A percentile compares a stretch with the other conserved stretches of the same genome.
phyloP scores from a whole-genome alignment of 2,797 vertebrate species.

The Peromyscus melanophrys region DNA sequence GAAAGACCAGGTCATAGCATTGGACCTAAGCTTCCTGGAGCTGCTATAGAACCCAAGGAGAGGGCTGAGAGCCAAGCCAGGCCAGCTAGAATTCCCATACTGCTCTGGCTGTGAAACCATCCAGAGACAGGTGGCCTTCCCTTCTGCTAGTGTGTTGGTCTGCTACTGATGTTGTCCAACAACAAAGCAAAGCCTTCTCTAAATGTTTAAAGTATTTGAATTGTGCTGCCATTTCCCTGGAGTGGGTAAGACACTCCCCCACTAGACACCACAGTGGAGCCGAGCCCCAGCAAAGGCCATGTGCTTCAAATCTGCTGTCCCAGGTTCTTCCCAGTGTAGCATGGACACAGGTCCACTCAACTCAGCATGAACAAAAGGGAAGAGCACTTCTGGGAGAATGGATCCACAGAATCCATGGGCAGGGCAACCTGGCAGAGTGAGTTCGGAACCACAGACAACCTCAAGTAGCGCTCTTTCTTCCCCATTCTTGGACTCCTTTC shows the following conservation, averaged over 20 bases:
- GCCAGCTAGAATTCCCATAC: neutral
- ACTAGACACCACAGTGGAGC: accelerated
- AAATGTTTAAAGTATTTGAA: neutral
- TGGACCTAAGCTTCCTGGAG: neutral
- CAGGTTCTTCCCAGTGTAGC: too few relatives aligned
- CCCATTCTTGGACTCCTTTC: neutral
- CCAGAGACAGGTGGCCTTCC: neutral
- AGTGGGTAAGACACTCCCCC: neutral
- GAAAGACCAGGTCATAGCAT: neutral
- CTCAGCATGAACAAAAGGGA: neutral
- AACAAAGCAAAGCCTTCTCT: constrained; percentile 8
- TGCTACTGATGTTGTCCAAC: neutral
- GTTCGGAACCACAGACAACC: neutral
- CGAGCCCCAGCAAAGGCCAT: accelerated
- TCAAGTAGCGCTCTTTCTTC: neutral
- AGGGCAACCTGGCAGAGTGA: neutral
- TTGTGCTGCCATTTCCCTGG: neutral
- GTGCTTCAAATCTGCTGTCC: neutral
- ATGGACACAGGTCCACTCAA: neutral
- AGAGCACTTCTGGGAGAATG: neutral
- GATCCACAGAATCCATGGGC: neutral
- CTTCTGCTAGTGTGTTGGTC: neutral
- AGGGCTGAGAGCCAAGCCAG: neutral
- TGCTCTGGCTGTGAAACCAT: neutral
- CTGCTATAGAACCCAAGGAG: neutral